Base-by-base conservation (phyloP, 2,797 vertebrate species). In the Schizothorax lantsangensis region DNA sequence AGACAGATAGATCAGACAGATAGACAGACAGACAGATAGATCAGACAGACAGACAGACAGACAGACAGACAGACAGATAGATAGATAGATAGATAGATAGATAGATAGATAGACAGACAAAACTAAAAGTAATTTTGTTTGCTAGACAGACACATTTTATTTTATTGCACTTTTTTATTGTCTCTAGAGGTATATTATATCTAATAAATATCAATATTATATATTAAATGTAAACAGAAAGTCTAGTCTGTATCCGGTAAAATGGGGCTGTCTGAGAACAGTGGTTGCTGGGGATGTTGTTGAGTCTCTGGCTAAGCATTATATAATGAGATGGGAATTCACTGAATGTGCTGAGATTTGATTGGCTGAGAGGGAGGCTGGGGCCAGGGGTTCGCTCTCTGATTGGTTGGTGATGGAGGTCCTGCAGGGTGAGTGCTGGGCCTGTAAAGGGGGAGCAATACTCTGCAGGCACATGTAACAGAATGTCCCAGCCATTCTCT, bases 261-360 rank as follows among this genome's bases (percentile, higher is more conserved):
- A 71, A 14, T 8, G n/a, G n/a, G 64, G 43, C 66, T 75, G 85
- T 91, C 87, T 88, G 89, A 88, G 87, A 89, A 81, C 73, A 83
- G 23, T 59, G 9, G 84, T 87, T 81, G 40, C 84, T 81, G 78
- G 86, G 69, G 64, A 64, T 86, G 88, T 89, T 91, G 88, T 91
- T 88, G 84, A 90, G 88, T 87, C 80, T 88, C 79, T 72, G 43
- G 83, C 78, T 83, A 78, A 88, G 74, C 69, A 78, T 91, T 91
- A 90, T 89, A 89, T 90, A 90, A 91, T 89, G 89, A 91, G 87
- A 88, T 88, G 85, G 78, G 81, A 87, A 91, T 89, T 47, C 57
- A 78, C 72, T 77, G 73, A 64, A 69, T 79, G 72, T 45, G 75
- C 86, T 84, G 64, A 30, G 80, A 54, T 68, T 79, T 54, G 52